Percentiles rank a stretch among this genome's conserved stretches.
These are phyloP conservation scores for Paramuricea clavata DNA, from an alignment of 92 coral and sea anemone species.

Conservation along the genomic window DNA sequence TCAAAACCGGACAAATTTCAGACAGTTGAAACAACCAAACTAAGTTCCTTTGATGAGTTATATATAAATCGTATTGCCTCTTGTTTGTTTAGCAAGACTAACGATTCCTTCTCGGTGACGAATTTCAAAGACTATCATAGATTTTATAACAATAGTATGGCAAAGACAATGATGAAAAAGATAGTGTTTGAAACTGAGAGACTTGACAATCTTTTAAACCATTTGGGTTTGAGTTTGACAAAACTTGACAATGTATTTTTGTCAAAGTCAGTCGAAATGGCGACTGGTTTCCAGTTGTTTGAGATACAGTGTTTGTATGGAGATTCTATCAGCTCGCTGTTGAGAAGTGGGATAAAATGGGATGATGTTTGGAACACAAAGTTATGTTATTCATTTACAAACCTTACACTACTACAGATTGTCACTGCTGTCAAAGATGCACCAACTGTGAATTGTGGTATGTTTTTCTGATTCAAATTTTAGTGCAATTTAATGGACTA, in stretches of 20 bases:
- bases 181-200: constrained; percentile 26
- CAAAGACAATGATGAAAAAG: constrained; percentile 13
- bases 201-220: neutral
- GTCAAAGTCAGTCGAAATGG: neutral
- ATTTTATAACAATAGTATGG: constrained; percentile 32
- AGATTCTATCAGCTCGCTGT: neutral
- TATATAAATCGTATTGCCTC: neutral
- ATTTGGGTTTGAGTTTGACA: neutral
- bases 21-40: constrained; percentile 4
- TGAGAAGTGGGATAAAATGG: constrained; percentile 23
- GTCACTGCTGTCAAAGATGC: constrained; percentile 12
- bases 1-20: constrained; percentile 15
- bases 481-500: too few relatives aligned
- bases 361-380: neutral
- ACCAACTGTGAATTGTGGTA: constrained; percentile 32
- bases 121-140: constrained; percentile 8
- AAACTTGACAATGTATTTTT: constrained; percentile 8
- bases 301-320: constrained; percentile 33
- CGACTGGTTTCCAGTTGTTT: neutral
- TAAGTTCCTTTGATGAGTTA: neutral
- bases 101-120: neutral
- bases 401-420: constrained; percentile 16
- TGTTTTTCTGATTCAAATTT: neutral
- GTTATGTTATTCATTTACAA: constrained; percentile 13
- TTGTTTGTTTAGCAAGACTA: constrained; percentile 13